phyloP scores from a whole-genome alignment of 2,797 vertebrate genomes.

The Scolopax bukidnonensis region DNA sequence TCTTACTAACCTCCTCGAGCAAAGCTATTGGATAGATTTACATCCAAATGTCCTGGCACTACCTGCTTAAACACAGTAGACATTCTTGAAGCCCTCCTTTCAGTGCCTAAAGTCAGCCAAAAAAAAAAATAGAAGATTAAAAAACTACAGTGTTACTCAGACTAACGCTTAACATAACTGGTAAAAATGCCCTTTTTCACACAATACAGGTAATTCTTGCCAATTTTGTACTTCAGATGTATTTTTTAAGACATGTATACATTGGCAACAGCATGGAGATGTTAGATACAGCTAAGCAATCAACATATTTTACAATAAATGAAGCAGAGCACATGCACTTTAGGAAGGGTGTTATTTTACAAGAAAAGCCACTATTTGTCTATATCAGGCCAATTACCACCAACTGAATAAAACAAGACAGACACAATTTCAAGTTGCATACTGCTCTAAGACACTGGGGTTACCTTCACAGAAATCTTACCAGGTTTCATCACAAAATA shows the following conservation, averaged over 20 bases:
- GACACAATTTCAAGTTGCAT: slow-evolving; percentile 70
- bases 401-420: slow-evolving; percentile 68
- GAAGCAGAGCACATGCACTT: slow-evolving; percentile 74
- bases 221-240: slow-evolving; percentile 62
- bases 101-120: slow-evolving; percentile 87
- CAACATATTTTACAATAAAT: slow-evolving; percentile 73
- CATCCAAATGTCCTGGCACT: slow-evolving; percentile 94
- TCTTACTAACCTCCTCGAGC: slow-evolving; percentile 94
- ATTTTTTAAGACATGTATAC: slow-evolving; percentile 39
- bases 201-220: slow-evolving; percentile 67
- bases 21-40: slow-evolving; percentile 96
- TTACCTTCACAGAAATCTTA: slow-evolving; percentile 74
- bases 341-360: slow-evolving; percentile 68
- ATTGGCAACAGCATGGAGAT: slow-evolving; percentile 70
- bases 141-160: slow-evolving; percentile 69
- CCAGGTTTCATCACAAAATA: slow-evolving; percentile 69
- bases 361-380: slow-evolving; percentile 72
- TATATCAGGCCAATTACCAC: slow-evolving; percentile 63
- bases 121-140: slow-evolving; percentile 76
- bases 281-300: slow-evolving; percentile 77
- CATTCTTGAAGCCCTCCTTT: slow-evolving; percentile 91
- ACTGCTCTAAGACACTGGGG: slow-evolving; percentile 55
- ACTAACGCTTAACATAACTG: slow-evolving; percentile 72
- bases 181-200: slow-evolving; percentile 63
- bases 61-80: slow-evolving; percentile 91